phyloP scores from a whole-genome alignment of 2,113 vertebrate genomes.

The Corvus cornix region DNA sequence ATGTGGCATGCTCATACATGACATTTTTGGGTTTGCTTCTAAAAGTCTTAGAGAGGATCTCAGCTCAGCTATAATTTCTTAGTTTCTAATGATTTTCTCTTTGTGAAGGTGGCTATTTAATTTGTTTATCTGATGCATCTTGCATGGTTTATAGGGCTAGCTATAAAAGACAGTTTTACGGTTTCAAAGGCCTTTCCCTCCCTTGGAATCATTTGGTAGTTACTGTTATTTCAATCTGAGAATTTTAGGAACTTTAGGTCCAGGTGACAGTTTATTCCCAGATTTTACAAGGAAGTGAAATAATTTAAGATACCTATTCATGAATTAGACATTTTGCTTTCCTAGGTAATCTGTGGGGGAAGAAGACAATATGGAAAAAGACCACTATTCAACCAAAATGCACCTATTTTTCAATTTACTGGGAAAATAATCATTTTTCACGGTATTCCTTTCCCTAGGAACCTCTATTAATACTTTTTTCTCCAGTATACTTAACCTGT shows the following conservation, averaged over 20 bases:
- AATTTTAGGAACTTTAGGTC: neutral
- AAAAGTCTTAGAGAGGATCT: neutral
- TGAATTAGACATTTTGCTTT: neutral
- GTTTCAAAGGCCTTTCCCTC: neutral
- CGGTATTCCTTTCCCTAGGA: neutral
- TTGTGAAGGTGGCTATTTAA: neutral
- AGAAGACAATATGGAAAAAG: neutral
- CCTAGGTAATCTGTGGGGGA: neutral
- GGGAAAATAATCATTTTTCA: neutral
- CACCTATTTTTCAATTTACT: neutral
- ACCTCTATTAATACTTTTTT: neutral
- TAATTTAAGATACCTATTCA: neutral
- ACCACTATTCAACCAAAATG: neutral
- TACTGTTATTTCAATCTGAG: neutral
- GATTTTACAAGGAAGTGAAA: neutral
- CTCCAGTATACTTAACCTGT: neutral
- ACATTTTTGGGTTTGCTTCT: neutral
- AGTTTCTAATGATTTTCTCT: neutral
- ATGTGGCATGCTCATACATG: neutral
- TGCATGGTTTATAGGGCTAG: neutral
- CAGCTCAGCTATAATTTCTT: neutral
- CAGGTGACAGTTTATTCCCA: neutral
- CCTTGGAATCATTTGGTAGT: neutral
- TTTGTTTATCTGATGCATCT: neutral
- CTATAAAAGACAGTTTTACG: accelerated